phyloP scores from a whole-genome alignment of 2,113 vertebrate species.

The Oplegnathus fasciatus region DNA sequence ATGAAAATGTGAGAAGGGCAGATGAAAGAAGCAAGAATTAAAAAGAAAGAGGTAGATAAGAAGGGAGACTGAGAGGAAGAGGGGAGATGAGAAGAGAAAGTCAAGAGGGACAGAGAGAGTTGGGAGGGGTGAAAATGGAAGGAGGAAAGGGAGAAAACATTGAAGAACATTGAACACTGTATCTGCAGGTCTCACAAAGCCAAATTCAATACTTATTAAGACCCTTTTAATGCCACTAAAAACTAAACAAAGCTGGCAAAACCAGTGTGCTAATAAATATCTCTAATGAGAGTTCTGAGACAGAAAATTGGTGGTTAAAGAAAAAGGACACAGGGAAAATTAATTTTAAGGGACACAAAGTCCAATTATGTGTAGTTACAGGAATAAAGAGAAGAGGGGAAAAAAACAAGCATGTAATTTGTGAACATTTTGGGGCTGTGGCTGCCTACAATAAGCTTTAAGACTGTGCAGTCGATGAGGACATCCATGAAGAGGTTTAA shows the following conservation, averaged over 20 bases:
- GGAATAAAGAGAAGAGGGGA: neutral
- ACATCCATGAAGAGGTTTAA: neutral
- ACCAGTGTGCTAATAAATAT: neutral
- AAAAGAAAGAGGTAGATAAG: slow-evolving; percentile 5
- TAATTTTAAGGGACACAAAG: neutral
- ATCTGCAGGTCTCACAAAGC: slow-evolving; percentile 30
- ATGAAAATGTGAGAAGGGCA: slow-evolving; percentile 20
- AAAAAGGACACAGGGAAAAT: neutral
- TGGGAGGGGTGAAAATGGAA: neutral
- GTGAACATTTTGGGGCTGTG: neutral
- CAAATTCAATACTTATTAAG: neutral
- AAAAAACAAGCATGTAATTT: neutral
- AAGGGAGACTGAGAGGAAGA: neutral
- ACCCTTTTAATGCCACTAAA: neutral
- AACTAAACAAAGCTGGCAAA: neutral
- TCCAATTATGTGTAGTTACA: slow-evolving; percentile 2
- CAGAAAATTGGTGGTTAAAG: neutral
- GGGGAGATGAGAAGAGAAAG: neutral
- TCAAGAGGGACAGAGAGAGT: neutral
- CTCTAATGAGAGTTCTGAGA: slow-evolving; percentile 15
- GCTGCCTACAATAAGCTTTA: neutral
- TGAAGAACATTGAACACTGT: neutral
- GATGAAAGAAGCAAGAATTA: slow-evolving; percentile 14
- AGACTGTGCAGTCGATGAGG: neutral
- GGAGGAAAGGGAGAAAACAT: neutral